Evolutionary conservation across 2,113 vertebrate species (phyloP), one percentile per base, ranked within the genome.

Genomic region (Dromiciops gliroides): DNA sequence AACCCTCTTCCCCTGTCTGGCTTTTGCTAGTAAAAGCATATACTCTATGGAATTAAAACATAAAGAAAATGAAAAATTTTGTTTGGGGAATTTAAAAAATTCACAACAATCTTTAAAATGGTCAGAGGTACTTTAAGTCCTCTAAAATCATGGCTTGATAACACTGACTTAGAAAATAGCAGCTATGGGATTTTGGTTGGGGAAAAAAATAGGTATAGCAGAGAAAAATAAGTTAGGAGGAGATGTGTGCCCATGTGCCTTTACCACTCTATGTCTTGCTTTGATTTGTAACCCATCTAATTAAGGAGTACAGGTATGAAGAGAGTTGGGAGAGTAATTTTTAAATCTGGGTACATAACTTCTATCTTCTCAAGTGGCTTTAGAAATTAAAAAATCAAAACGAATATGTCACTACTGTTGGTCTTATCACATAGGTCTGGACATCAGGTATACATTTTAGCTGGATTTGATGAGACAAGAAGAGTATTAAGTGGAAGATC

Each of bases 331-430:
- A 25, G 44, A 89, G 56, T 48, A 89, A 44, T 47, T 48, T 92
- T 92, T 3, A 89, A 28, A 90, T 37, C 26, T 50, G 91, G 51
- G 91, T 91, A 48, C 93, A n/a, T 47, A 94, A 47, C 50, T 95
- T 92, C 75, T 75, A 52, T 83, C n/a, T 44, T 8, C n/a, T 83
- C n/a, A 97, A 50, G 92, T 53, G 48, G 47, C 10, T 75, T 75
- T n/a, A 75, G 90, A 48, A 44, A 53, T 94, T 93, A 93, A 95
- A 93, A 93, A 93, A 49, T 93, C 53, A 93, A 94, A 96, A 89
- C 48, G 28, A 89, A 14, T n/a, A 49, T 91, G 94, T 96, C 28
- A 56, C 50, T 24, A 91, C 90, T 93, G 52, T 88, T 47, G 9
- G 1, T 12, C 91, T 95, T 92, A 28, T 93, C 60, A 90, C 12